These are phyloP conservation scores for Pangasianodon gigas DNA, from an alignment of 2,113 vertebrate species.

Conservation along the genomic window DNA sequence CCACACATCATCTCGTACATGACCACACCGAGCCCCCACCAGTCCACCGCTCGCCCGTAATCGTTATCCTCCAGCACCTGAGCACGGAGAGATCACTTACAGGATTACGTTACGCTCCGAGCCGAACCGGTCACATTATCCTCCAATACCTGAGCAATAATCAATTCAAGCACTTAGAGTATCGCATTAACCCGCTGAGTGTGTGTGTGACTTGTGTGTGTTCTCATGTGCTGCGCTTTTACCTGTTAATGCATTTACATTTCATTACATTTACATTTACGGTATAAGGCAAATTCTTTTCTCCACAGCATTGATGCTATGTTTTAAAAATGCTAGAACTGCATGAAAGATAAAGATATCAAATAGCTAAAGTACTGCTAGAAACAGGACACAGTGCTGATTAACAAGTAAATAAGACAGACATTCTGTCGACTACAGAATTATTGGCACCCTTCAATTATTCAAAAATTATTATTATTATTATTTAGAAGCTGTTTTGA, in stretches of 20 bases:
- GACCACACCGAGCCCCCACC: conserved; percentile 78
- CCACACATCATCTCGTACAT: conserved; percentile 81
- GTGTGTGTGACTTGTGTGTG: background rate
- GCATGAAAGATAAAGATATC: too few species aligned
- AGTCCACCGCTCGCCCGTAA: conserved; percentile 77
- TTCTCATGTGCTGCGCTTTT: background rate
- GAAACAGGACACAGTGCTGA: background rate
- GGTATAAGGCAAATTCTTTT: background rate
- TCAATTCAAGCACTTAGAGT: background rate
- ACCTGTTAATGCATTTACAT: background rate
- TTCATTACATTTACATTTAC: background rate
- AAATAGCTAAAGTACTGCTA: background rate
- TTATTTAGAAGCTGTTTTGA: too few species aligned
- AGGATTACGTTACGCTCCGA: background rate
- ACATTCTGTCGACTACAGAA: background rate
- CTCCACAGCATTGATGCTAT: background rate
- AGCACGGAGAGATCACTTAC: background rate
- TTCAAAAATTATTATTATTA: too few species aligned
- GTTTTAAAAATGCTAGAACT: background rate
- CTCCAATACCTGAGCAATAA: background rate
- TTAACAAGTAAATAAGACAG: background rate
- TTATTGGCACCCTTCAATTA: background rate
- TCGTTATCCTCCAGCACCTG: conserved; percentile 80
- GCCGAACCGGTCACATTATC: background rate
- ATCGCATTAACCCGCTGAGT: background rate